Base-by-base conservation (phyloP, 1,140 invertebrate species). In the Zaprionus ghesquierei region DNA sequence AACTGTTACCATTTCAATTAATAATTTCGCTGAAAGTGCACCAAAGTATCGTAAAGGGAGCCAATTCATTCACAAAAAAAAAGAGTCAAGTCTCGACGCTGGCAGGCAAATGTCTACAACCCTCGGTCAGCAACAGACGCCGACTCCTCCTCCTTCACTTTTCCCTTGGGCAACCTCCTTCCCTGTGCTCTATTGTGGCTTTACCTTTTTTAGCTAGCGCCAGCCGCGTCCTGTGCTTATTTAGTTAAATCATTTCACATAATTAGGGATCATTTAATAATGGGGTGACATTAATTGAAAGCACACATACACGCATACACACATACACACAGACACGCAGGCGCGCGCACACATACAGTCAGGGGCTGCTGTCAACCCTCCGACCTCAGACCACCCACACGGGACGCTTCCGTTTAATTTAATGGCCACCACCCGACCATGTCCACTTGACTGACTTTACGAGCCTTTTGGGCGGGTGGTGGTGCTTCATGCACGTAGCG, bases 241-340 rank as follows among this genome's bases (percentile, higher is more conserved):
- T 89, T 80, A 81, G 84, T 85, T 87, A 90, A 90, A 90, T 90
- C 87, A 90, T 90, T 91, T 91, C 90, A 91, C 90, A 91, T 91
- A 91, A 91, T 91, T 91, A 91, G 90, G 90, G 86, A 91, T 91
- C 90, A 91, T 91, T 91, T 91, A 91, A 91, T 91, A 91, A 91
- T 91, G 86, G 90, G 90, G 86, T 90, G 86, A 91, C 90, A 91
- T 91, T 91, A 91, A 91, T 91, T 91, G 90, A 79, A 77, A 89
- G 76, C 69, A 72, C 65, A 78, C 54, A 71, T 46, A 64, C 46
- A 62, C 44, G 46, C 12, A 54, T 41, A 59, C 50, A 35, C 25
- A 44, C n/a, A 27, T 61, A 51, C 50, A n/a, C 68, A 41, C 13
- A 25, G 56, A 77, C 33, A 51, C 18, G 20, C 5, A 31, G 27